A percentile compares a stretch with the other conserved stretches of the same genome.
These are phyloP conservation scores for Euura saliciscinereae DNA, from an alignment of 1,140 invertebrate genomes.

Conservation along the genomic window DNA sequence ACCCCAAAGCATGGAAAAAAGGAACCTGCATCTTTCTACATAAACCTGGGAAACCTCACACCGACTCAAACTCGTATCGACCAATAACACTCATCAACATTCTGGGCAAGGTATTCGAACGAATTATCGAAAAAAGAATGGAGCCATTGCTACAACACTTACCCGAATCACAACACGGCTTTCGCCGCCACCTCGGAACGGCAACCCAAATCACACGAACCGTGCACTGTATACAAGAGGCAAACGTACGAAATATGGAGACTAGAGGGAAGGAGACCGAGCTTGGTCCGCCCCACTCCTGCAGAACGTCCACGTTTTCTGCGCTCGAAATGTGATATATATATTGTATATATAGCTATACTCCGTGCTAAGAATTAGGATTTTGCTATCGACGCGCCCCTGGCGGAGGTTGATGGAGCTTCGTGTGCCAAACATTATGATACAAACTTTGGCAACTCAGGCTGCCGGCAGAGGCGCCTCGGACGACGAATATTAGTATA, in stretches of 20 bases:
- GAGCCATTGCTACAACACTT: constrained; percentile 6
- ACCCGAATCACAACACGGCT: constrained; percentile 24
- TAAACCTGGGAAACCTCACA: constrained; percentile 17
- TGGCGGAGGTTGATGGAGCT: too few relatives aligned
- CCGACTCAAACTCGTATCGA: constrained; percentile 16
- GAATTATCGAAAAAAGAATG: constrained; percentile 19
- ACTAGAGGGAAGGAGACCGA: too few relatives aligned
- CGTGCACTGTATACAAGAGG: background rate
- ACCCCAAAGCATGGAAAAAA: constrained; percentile 3
- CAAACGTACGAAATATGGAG: background rate
- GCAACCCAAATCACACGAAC: constrained; percentile 9
- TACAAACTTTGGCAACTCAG: too few relatives aligned
- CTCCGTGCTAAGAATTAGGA: too few relatives aligned
- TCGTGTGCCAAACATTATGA: too few relatives aligned
- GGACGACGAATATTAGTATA: too few relatives aligned
- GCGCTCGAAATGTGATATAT: too few relatives aligned
- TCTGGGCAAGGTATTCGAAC: constrained; percentile 27
- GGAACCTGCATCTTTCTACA: constrained; percentile 15
- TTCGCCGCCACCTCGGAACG: constrained; percentile 14
- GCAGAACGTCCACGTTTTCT: too few relatives aligned
- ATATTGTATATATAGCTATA: too few relatives aligned
- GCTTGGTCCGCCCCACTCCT: too few relatives aligned
- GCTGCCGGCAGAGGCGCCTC: too few relatives aligned
- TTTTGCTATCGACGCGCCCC: too few relatives aligned
- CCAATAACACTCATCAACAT: constrained; percentile 28